phyloP scores from a whole-genome alignment of 1,140 invertebrate species.

The Ctenoplectra terminalis region DNA sequence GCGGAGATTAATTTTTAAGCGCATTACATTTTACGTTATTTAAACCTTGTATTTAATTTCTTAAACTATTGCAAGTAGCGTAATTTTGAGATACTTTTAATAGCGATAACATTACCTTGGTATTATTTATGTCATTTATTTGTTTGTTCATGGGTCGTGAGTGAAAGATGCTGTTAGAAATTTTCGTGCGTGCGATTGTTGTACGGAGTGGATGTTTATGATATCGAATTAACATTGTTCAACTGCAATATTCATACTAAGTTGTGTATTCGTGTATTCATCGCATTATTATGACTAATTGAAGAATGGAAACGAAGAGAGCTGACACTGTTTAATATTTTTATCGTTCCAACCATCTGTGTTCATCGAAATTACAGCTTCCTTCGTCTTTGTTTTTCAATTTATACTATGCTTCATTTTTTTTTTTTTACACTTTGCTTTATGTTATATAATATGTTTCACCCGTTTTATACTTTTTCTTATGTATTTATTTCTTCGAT shows the following conservation, averaged over 20 bases:
- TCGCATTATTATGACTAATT: slow-evolving; percentile 33
- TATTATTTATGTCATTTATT: neutral
- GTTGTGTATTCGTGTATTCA: neutral
- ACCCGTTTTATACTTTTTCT: neutral
- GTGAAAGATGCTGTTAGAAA: too few species aligned
- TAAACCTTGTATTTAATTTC: neutral
- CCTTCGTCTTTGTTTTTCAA: slow-evolving; percentile 12
- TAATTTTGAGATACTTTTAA: too few species aligned
- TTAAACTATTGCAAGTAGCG: neutral
- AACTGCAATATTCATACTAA: neutral
- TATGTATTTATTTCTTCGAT: neutral
- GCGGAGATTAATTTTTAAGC: too few species aligned
- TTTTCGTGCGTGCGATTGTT: neutral
- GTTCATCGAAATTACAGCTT: neutral
- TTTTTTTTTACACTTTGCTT: neutral
- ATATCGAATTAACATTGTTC: neutral
- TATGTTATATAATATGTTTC: neutral
- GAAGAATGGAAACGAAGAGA: neutral
- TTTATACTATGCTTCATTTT: slow-evolving; percentile 22
- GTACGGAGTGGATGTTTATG: neutral
- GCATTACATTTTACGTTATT: neutral
- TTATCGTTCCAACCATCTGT: neutral
- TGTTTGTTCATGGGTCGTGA: too few species aligned
- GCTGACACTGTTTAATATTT: neutral
- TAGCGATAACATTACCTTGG: neutral